These are phyloP conservation scores for Nesospiza acunhae DNA, from an alignment of 2,113 vertebrate species.

Conservation along the genomic window DNA sequence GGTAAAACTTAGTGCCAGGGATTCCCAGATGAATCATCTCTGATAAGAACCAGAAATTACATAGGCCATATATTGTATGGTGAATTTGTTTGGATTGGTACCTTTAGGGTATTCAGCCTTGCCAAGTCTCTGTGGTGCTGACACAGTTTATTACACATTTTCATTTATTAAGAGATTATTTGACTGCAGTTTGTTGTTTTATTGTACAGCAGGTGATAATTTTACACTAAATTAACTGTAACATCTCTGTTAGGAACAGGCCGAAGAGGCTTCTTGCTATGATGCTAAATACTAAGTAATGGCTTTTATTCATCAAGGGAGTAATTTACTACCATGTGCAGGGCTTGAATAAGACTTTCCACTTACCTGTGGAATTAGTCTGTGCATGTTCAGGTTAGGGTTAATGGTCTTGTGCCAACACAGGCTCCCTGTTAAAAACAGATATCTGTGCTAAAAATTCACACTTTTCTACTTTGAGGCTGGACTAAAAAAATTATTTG, in stretches of 20 bases:
- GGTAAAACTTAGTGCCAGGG: constrained; percentile 42
- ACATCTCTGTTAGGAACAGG: constrained; percentile 63
- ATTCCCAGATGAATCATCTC: constrained; percentile 61
- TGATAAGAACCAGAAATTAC: constrained; percentile 53
- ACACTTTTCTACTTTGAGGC: not conserved
- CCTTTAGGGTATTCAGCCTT: constrained; percentile 64
- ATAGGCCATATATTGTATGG: constrained; percentile 50
- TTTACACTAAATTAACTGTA: constrained; percentile 70
- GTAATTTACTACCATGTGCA: constrained; percentile 22
- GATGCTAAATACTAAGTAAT: constrained; percentile 65
- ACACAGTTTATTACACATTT: constrained; percentile 70
- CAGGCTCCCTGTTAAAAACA: not conserved
- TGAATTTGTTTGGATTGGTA: constrained; percentile 62
- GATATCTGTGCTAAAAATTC: not conserved
- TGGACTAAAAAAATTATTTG: not conserved
- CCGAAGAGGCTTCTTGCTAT: constrained; percentile 56
- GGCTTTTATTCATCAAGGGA: constrained; percentile 59
- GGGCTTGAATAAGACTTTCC: not conserved
- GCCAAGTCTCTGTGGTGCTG: constrained; percentile 55
- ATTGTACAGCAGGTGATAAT: constrained; percentile 70
- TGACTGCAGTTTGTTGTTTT: constrained; percentile 70
- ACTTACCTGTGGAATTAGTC: constrained; percentile 15
- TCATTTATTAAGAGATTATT: constrained; percentile 71
- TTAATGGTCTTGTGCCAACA: constrained; percentile 25
- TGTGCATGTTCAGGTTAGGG: not conserved